These are phyloP conservation scores for Bradysia coprophila DNA, from an alignment of 1,140 invertebrate genomes.

Conservation along the genomic window DNA sequence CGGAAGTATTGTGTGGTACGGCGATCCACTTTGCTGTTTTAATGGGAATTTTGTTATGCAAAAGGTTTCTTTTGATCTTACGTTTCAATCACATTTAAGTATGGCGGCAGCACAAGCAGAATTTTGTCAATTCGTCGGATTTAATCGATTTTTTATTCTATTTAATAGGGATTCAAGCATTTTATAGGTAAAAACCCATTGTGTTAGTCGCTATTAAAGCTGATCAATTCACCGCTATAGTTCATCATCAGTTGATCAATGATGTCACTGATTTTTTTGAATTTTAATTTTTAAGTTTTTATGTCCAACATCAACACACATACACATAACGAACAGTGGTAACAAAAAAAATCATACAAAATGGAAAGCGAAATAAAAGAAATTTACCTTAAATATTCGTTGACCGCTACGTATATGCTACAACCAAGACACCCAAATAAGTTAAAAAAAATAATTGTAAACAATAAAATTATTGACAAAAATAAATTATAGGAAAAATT, in stretches of 20 bases:
- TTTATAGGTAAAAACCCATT: background rate
- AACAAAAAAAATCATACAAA: background rate
- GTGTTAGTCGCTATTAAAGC: too few relatives aligned
- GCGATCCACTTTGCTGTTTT: conserved; percentile 46
- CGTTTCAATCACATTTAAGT: conserved; percentile 6
- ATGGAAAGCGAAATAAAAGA: background rate
- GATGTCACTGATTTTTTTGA: too few relatives aligned
- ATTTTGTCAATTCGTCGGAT: background rate
- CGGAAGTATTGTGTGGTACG: conserved; percentile 81
- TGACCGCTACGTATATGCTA: conserved; percentile 3
- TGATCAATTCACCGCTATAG: too few relatives aligned
- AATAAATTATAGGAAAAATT: background rate
- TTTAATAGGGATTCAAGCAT: background rate
- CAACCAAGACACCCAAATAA: background rate
- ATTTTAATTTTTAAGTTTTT: too few relatives aligned
- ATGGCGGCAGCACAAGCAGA: background rate
- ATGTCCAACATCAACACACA: too few relatives aligned
- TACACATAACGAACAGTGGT: background rate
- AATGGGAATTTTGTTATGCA: conserved; percentile 1
- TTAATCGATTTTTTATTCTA: background rate
- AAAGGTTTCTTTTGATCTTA: too few relatives aligned
- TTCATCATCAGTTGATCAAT: background rate
- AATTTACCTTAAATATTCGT: conserved; percentile 21
- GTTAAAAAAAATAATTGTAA: background rate
- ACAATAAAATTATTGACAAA: background rate